These are phyloP conservation scores for Sebastes vulpes DNA, from an alignment of 2,797 vertebrate species.

Conservation along the genomic window DNA sequence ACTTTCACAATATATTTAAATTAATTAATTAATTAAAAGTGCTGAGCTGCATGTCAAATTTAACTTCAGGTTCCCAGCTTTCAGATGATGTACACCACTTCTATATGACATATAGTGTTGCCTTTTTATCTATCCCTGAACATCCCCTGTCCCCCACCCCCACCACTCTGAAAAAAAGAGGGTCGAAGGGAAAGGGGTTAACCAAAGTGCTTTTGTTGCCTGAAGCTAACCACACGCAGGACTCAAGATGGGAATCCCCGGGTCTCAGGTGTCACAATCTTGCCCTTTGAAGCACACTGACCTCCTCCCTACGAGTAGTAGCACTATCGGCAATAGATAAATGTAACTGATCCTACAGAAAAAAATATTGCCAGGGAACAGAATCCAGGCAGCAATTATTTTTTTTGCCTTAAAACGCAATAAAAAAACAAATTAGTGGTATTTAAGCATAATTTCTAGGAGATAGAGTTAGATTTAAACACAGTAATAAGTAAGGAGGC, in stretches of 20 bases:
- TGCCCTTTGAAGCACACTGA: not conserved
- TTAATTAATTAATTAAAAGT: too few relatives aligned
- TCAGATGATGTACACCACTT: too few relatives aligned
- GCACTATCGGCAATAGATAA: not conserved
- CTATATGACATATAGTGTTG: not conserved
- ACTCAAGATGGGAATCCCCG: not conserved
- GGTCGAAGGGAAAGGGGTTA: too few relatives aligned
- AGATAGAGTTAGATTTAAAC: not conserved
- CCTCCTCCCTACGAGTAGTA: not conserved
- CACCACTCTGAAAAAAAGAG: too few relatives aligned
- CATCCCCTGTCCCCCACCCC: too few relatives aligned
- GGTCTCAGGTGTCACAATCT: not conserved
- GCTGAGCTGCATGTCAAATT: too few relatives aligned
- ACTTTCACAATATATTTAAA: too few relatives aligned
- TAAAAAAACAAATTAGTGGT: not conserved
- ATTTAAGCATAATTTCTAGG: not conserved
- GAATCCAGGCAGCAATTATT: not conserved
- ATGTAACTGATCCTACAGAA: not conserved
- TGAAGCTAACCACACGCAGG: too few relatives aligned
- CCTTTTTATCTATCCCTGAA: not conserved
- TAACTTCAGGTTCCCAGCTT: too few relatives aligned
- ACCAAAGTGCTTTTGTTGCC: too few relatives aligned
- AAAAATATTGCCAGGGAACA: not conserved
- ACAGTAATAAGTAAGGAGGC: not conserved
- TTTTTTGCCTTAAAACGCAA: not conserved